Base-by-base conservation (phyloP, 1,140 invertebrate species). In the Bombyx mandarina region DNA sequence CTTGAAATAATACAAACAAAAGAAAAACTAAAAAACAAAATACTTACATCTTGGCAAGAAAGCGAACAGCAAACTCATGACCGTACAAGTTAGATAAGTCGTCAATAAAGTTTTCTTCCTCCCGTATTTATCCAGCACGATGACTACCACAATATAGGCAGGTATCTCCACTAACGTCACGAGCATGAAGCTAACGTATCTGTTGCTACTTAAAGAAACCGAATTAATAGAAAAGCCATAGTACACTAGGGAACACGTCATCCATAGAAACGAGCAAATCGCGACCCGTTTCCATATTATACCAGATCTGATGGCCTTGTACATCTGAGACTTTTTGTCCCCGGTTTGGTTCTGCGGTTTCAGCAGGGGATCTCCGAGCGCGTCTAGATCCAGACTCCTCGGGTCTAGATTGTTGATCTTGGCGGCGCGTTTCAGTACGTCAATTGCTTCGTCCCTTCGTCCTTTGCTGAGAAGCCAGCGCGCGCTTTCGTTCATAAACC, bases 171-270 rank as follows among this genome's bases (percentile, higher is more conserved):
- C 90, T 5, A 92, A 65, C 6, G 90, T 89, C 8, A 93, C 92
- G 53, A 92, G 80, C 56, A 93, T 92, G 67, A 94, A 94, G 71
- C 93, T 93, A 35, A 91, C 76, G 72, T 94, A 94, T 66, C 89
- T 77, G 53, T 87, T 91, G 1, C 92, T 93, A 57, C 90, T 92
- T 22, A 96, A 82, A 42, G 93, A 91, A 26, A 94, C 93, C 1
- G 94, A 92, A 70, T 95, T 95, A n/a, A 96, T 90, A 0, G 94
- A 94, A 10, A 97, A 69, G 2, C 94, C 95, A 69, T 96, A 96
- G 71, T 95, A 97, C 3, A 95, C 91, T 59, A 96, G 90, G 0
- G 92, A 91, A 66, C 92, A 92, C 0, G 92, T 92, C 49, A 93
- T 86, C 93, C 92, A 95, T 69, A 91, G 90, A 71, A 93, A 91